Evolutionary conservation across 2,113 vertebrate species (phyloP).

Genomic region (Egretta garzetta): DNA sequence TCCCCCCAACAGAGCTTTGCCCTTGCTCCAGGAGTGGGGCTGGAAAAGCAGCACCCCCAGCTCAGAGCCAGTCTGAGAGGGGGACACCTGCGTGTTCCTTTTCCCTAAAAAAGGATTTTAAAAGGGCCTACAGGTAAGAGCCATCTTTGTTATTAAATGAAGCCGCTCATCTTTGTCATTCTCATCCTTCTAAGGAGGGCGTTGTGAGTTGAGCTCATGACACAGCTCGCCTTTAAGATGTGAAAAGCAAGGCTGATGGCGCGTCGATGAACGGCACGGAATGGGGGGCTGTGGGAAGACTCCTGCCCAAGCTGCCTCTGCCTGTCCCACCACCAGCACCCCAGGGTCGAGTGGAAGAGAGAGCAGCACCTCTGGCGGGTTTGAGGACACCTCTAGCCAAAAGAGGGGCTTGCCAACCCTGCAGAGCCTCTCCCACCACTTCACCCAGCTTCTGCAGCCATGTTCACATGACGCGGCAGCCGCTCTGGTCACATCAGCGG

Average conservation of each 20-base stretch:
- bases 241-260: neutral
- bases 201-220: neutral
- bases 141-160: neutral
- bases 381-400: neutral
- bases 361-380: rapidly evolving
- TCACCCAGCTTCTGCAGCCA: neutral
- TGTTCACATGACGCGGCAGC: rapidly evolving
- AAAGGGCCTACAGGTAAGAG: rapidly evolving
- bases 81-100: no score
- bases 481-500: rapidly evolving
- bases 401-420: neutral
- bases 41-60: neutral
- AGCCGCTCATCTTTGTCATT: neutral
- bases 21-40: neutral
- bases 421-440: neutral
- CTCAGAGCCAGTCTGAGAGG: neutral
- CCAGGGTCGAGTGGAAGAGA: rapidly evolving
- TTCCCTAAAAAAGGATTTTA: neutral
- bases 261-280: rapidly evolving
- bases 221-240: neutral
- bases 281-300: rapidly evolving
- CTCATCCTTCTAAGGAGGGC: neutral
- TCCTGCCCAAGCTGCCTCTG: rapidly evolving
- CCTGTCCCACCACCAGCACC: neutral
- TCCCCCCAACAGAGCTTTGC: neutral